These are phyloP conservation scores for Clivina fossor DNA, from an alignment of 2,888 invertebrate genomes.

Conservation along the genomic window DNA sequence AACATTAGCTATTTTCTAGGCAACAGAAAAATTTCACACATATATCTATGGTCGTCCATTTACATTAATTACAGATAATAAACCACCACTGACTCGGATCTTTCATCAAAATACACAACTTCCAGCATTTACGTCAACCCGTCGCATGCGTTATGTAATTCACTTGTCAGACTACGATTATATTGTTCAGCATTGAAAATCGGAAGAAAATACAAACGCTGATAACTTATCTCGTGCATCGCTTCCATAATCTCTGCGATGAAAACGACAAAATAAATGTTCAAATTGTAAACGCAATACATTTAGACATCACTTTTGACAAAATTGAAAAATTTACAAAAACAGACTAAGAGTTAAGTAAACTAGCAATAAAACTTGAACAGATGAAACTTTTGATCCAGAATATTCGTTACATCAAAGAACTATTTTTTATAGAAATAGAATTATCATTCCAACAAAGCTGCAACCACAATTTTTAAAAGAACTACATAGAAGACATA, in stretches of 20 bases:
- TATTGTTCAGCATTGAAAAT: neutral
- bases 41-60: too few relatives aligned
- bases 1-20: too few relatives aligned
- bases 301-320: too few relatives aligned
- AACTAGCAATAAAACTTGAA: too few relatives aligned
- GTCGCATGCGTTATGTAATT: conserved; percentile 7
- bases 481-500: conserved; percentile 41
- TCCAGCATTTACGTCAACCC: conserved; percentile 12
- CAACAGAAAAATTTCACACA: too few relatives aligned
- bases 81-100: too few relatives aligned
- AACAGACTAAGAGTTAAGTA: too few relatives aligned
- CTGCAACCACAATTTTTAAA: conserved; percentile 35
- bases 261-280: too few relatives aligned
- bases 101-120: conserved; percentile 15
- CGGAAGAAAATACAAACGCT: neutral
- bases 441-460: conserved; percentile 32
- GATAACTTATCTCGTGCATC: neutral
- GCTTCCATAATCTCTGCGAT: too few relatives aligned
- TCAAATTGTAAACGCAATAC: too few relatives aligned
- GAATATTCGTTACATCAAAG: neutral
- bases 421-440: neutral
- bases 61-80: too few relatives aligned
- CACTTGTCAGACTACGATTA: conserved; percentile 1
- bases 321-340: too few relatives aligned
- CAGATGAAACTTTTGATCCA: neutral